Conservation (phyloP, 1,140 invertebrate species). For the Trachymyrmex cornetzi region DNA sequence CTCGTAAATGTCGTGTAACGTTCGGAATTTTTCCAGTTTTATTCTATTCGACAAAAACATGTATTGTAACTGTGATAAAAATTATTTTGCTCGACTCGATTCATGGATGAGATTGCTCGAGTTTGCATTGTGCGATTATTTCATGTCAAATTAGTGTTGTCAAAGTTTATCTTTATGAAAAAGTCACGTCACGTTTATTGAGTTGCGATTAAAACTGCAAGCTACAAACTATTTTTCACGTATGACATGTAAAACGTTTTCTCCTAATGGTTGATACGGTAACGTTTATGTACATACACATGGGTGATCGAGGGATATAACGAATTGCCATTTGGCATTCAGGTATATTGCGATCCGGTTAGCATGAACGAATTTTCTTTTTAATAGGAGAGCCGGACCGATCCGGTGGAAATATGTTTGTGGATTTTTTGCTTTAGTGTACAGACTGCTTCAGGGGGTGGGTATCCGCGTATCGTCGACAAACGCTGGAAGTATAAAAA, state of each 20-base stretch:
- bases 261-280: neutral
- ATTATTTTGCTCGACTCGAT: neutral
- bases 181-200: slow-evolving; percentile 8
- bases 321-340: slow-evolving; percentile 29
- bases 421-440: slow-evolving; percentile 34
- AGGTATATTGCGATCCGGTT: slow-evolving; percentile 10
- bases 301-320: slow-evolving; percentile 22
- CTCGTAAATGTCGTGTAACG: neutral
- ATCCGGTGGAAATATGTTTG: neutral
- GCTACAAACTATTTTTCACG: slow-evolving; percentile 16
- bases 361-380: slow-evolving; percentile 25
- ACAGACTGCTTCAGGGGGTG: neutral
- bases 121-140: neutral
- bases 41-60: neutral
- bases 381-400: neutral
- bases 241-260: neutral
- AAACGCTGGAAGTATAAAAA: slow-evolving; percentile 29
- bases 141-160: slow-evolving; percentile 15
- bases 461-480: neutral
- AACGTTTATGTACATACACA: neutral
- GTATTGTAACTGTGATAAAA: neutral
- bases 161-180: slow-evolving; percentile 4
- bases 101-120: neutral
- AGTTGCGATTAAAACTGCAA: slow-evolving; percentile 18
- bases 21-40: neutral